Evolutionary conservation across 2,888 invertebrate genomes (phyloP), one percentile per base, ranked within the genome.

Genomic region (Alloscopus bannaensis): DNA sequence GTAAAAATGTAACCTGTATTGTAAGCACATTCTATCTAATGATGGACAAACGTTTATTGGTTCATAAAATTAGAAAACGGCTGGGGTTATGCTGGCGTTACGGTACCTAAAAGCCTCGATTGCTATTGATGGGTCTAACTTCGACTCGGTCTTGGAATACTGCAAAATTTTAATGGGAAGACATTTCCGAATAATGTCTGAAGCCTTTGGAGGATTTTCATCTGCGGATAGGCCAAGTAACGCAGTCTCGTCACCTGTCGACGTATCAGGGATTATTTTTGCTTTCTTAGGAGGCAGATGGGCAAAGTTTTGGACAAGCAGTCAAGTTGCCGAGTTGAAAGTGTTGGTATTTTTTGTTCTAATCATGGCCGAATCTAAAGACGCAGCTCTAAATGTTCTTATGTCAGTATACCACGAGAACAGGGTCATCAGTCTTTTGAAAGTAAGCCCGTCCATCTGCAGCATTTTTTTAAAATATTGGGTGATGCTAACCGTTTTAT

Each of bases 151-250:
- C 28, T 13, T 28, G 16, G 57, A 57, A 16, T 57, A 57, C 28
- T 57, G 57, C 16, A 20, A 57, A 3, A 26, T 57, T 3, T 16
- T 57, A 2, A 13, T 57, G 26, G 57, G 57, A 57, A 57, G 28
- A 28, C 57, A 57, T 1, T 57, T 57, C 18, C 57, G 57, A 2
- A 13, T 57, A 11, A 28, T 57, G 29, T 57, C 57, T 28, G 57
- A 11, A 2, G 6, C 24, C 4, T 26, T 22, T 55, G 55, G 20
- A 29, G 29, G 28, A 22, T 22, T 22, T 11, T 1, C 57, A 2
- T 2, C 29, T 3, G 1, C 28, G 28, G 36, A 36, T 13, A 36
- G 13, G 13, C 16, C 26, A 3, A 29, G 3, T 28, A 3, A 28
- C 13, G 20, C 2, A 28, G 28, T 1, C 28, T 1, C 13, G 2